Conservation (phyloP, 2,797 vertebrate genomes). For the Fistularia commersonii region DNA sequence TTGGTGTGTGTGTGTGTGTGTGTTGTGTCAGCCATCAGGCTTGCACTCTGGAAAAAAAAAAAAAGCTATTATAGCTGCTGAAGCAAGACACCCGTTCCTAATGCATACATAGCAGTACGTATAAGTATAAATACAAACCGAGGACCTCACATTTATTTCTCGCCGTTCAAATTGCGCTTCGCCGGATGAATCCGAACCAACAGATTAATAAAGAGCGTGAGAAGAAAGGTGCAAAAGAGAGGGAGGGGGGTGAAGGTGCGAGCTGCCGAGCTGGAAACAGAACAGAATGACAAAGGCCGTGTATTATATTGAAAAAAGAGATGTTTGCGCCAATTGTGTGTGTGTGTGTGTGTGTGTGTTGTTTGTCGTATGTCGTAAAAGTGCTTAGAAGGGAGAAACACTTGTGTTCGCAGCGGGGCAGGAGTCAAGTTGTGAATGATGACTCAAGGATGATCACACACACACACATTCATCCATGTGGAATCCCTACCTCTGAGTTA, state of each 20-base stretch:
- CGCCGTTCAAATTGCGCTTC: slow-evolving; percentile 18
- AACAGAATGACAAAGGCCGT: slow-evolving; percentile 23
- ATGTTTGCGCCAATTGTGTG: slow-evolving; percentile 28
- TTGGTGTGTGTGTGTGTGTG: slow-evolving; percentile 13
- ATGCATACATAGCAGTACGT: slow-evolving; percentile 25
- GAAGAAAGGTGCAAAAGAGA: slow-evolving; percentile 11
- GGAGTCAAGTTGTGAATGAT: slow-evolving; percentile 52
- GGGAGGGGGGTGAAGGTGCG: too few relatives aligned
- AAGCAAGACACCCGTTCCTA: slow-evolving; percentile 38
- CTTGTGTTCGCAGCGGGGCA: slow-evolving; percentile 58
- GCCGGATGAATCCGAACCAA: slow-evolving; percentile 24
- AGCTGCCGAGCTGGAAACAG: slow-evolving; percentile 31
- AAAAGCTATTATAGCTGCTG: slow-evolving; percentile 32
- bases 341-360: slow-evolving; percentile 11
- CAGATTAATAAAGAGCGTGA: slow-evolving; percentile 24
- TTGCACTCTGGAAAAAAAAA: slow-evolving; percentile 17
- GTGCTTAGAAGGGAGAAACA: slow-evolving; percentile 14
- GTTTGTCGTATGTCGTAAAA: slow-evolving; percentile 5
- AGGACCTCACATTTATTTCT: slow-evolving; percentile 19
- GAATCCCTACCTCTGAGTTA: too few relatives aligned
- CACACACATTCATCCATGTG: slow-evolving; percentile 65
- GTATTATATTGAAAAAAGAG: slow-evolving; percentile 40
- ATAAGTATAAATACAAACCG: slow-evolving; percentile 10
- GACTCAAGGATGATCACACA: slow-evolving; percentile 43
- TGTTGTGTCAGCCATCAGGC: slow-evolving; percentile 24